Evolutionary conservation across 2,797 vertebrate genomes (phyloP).

Genomic region (Dryobates pubescens): DNA sequence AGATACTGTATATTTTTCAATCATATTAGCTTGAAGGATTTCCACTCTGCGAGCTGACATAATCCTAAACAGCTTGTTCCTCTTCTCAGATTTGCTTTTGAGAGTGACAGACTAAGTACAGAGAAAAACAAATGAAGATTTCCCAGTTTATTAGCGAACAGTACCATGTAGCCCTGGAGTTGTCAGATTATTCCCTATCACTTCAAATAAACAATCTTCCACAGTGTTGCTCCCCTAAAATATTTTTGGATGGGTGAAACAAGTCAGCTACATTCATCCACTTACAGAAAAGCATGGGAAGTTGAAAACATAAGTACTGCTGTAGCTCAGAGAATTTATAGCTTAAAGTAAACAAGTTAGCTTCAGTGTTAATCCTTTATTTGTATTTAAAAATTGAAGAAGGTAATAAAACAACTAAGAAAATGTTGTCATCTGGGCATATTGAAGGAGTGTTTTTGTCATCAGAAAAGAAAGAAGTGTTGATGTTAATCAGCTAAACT

Average conservation of each 20-base stretch:
- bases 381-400: constrained; percentile 69
- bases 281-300: constrained; percentile 2
- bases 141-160: constrained; percentile 63
- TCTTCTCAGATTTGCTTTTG: constrained; percentile 64
- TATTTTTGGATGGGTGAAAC: constrained; percentile 57
- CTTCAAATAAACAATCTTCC: constrained; percentile 70
- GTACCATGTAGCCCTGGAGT: constrained; percentile 23
- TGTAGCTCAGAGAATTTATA: constrained; percentile 55
- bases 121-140: constrained; percentile 39
- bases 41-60: constrained; percentile 1
- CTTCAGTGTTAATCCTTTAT: constrained; percentile 66
- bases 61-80: constrained; percentile 45
- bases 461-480: constrained; percentile 54
- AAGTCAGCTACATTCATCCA: constrained; percentile 41
- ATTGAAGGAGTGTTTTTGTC: neutral
- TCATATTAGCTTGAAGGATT: constrained; percentile 41
- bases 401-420: constrained; percentile 55
- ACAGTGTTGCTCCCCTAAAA: constrained; percentile 39
- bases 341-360: constrained; percentile 66
- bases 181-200: constrained; percentile 58
- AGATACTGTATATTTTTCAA: constrained; percentile 38
- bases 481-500: constrained; percentile 25
- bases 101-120: constrained; percentile 41
- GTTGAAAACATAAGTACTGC: constrained; percentile 56
- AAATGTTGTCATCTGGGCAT: neutral